These are phyloP conservation scores for Ctenochaetus hawaiiensis DNA, from an alignment of 2,797 vertebrate genomes.

Conservation along the genomic window DNA sequence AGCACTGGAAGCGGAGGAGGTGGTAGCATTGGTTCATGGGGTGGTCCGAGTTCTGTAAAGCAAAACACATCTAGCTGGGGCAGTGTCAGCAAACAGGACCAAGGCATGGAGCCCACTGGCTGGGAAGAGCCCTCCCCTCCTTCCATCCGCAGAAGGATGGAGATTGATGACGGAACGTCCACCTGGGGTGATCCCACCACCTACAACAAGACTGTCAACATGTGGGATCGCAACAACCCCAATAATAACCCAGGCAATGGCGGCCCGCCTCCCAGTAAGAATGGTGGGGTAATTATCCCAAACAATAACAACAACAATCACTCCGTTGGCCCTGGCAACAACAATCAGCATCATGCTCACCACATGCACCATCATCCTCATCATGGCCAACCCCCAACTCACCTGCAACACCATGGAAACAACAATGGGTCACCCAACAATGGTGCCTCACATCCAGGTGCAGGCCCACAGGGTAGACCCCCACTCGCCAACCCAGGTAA, in stretches of 20 bases:
- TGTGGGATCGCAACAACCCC: conserved; percentile 95
- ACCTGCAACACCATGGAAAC: conserved; percentile 86
- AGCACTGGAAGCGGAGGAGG: conserved; percentile 82
- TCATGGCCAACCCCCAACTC: conserved; percentile 81
- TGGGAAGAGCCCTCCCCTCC: conserved; percentile 98
- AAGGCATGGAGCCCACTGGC: conserved; percentile 86
- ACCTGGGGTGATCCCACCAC: conserved; percentile 96
- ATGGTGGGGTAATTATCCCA: conserved; percentile 72
- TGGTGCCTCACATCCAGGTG: conserved; percentile 88
- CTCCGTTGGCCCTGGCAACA: conserved; percentile 80
- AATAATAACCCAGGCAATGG: conserved; percentile 62
- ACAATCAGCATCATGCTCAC: conserved; percentile 83
- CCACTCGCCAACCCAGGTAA: conserved; percentile 94
- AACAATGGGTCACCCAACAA: conserved; percentile 87
- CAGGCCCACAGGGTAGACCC: conserved; percentile 89
- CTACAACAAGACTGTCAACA: conserved; percentile 95
- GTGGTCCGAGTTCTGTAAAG: conserved; percentile 83
- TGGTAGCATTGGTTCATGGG: conserved; percentile 88
- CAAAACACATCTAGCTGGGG: conserved; percentile 83
- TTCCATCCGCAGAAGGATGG: conserved; percentile 96
- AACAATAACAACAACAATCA: conserved; percentile 84
- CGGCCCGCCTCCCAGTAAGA: conserved; percentile 79
- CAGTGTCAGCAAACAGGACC: conserved; percentile 80
- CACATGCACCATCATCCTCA: conserved; percentile 80
- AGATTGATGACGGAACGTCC: conserved; percentile 97